Base-by-base conservation (phyloP, 1,140 invertebrate species). In the Lepidurus packardi region DNA sequence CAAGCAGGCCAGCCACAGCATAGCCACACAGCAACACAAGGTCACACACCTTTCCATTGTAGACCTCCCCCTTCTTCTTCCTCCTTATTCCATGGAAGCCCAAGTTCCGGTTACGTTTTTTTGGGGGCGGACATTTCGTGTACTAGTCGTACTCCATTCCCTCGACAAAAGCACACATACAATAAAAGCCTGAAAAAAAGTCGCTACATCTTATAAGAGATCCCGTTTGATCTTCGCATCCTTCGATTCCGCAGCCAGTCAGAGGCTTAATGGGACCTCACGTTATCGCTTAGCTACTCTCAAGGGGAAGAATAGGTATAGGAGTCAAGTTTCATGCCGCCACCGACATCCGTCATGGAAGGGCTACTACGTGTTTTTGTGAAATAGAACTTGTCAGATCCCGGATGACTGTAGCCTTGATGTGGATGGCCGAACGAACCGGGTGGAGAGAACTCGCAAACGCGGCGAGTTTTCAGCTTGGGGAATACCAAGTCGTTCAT, bases 31-130 rank as follows among this genome's bases (percentile, higher is more conserved):
- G 34, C 34, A 34, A 65, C 53, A 65, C 53, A 65, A 65, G 53
- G 53, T 65, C 53, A 65, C 53, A 65, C 53, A 65, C 53, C 53
- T 65, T 65, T 65, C 21, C 53, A 21, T 65, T 65, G 16, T 65
- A 65, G 21, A 13, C 53, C 53, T 9, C 53, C 53, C 21, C 7
- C 53, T 65, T 65, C 53, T 65, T 65, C 21, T 65, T 65, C 53
- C 16, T 65, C 21, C 53, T 65, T 65, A 1, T n/a, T 65, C 53
- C 53, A 65, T 65, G 53, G 53, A 65, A 65, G 53, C 53, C 53
- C 53, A 65, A 65, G 53, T 65, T 65, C 53, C 53, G 53, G 53
- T 65, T 65, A 65, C 53, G 53, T 65, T n/a, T 65, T 65, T 65
- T 65, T 65, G 3, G 34, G 34, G 34, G 34, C 34, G 34, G 34